A percentile compares a stretch with the other conserved stretches of the same genome.
These are phyloP conservation scores for Syngnathus scovelli DNA, from an alignment of 2,113 vertebrate species.

Conservation along the genomic window DNA sequence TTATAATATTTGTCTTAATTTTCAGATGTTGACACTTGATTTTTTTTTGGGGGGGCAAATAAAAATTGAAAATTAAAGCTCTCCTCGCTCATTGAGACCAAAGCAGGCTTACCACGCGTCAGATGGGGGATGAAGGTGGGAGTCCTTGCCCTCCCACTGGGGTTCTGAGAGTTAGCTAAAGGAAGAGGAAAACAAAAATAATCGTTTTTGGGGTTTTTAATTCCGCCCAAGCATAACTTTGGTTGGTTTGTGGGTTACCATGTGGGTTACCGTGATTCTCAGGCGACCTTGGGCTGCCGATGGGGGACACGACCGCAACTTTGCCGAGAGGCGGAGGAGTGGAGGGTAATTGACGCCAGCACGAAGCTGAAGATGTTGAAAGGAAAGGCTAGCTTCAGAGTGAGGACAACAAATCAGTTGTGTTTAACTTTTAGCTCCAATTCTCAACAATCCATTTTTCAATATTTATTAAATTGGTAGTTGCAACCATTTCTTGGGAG, in stretches of 20 bases:
- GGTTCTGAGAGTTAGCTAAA: conserved; percentile 48
- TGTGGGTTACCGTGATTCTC: conserved; percentile 80
- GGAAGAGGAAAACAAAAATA: conserved; percentile 19
- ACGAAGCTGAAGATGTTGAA: conserved; percentile 70
- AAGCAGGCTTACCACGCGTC: conserved; percentile 49
- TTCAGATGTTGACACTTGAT: no score
- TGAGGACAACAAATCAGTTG: not conserved
- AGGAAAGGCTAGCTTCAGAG: not conserved
- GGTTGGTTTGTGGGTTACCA: not conserved
- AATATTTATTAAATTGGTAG: not conserved
- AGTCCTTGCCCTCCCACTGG: conserved; percentile 55
- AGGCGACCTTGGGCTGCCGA: conserved; percentile 78
- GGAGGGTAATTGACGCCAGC: conserved; percentile 79
- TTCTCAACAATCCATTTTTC: no score
- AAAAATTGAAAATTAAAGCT: no score
- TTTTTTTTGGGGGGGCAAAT: no score
- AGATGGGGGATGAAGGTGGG: conserved; percentile 61
- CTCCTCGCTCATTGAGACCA: no score
- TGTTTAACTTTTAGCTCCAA: not conserved
- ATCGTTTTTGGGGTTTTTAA: conserved; percentile 18
- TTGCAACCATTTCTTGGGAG: not conserved
- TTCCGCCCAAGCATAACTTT: not conserved
- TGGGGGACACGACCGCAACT: conserved; percentile 79
- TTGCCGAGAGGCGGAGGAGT: conserved; percentile 72
- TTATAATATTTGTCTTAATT: no score